Evolutionary conservation across 2,888 invertebrate species (phyloP).

Genomic region (Andrena praecox): DNA sequence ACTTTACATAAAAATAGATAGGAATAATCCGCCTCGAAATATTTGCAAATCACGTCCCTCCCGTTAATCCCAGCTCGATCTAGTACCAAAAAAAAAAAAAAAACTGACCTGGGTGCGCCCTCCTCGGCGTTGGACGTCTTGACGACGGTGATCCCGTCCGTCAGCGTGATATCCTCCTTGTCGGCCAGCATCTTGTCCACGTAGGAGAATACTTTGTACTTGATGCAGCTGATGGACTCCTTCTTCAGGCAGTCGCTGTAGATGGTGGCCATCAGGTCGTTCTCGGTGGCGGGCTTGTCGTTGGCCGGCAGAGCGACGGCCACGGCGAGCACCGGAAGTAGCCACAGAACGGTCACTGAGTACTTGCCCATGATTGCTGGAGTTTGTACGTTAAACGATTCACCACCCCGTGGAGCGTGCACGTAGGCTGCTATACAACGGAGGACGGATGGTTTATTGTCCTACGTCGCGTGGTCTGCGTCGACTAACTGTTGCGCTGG

Average conservation of each 20-base stretch:
- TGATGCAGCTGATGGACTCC: constrained; percentile 93
- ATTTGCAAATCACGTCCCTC: not conserved
- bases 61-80: not conserved
- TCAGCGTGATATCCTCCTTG: constrained; percentile 92
- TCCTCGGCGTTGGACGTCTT: constrained; percentile 90
- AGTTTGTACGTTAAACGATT: not conserved
- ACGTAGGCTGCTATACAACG: not conserved
- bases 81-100: constrained; percentile 73
- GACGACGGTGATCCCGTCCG: constrained; percentile 94
- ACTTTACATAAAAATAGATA: not conserved
- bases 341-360: constrained; percentile 74
- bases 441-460: constrained; percentile 4
- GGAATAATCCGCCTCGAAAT: not conserved
- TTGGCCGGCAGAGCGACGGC: constrained; percentile 89
- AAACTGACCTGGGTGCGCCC: constrained; percentile 91
- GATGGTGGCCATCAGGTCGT: constrained; percentile 92
- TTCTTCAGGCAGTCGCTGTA: constrained; percentile 92
- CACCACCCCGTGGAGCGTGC: constrained; percentile 28
- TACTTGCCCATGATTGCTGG: constrained; percentile 64
- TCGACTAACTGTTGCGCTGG: constrained; percentile 14
- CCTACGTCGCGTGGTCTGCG: constrained; percentile 2
- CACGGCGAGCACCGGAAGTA: constrained; percentile 83
- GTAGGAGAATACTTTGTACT: constrained; percentile 94
- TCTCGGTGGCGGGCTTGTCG: constrained; percentile 89
- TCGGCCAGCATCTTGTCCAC: constrained; percentile 94